phyloP scores from a whole-genome alignment of 2,888 invertebrate genomes.

The Drosophila ustulata region DNA sequence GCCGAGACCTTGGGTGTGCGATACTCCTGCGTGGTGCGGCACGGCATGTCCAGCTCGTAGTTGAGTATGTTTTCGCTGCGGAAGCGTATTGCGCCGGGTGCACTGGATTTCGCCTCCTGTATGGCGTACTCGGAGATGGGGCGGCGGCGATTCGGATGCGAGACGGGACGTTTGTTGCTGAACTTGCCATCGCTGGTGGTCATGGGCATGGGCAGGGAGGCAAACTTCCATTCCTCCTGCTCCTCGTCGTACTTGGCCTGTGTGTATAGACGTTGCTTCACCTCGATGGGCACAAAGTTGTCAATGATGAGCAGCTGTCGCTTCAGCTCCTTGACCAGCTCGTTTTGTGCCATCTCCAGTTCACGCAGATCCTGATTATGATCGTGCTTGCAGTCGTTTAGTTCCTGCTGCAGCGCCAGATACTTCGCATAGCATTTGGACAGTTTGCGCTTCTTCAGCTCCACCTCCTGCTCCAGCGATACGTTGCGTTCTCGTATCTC shows the following conservation, averaged over 20 bases:
- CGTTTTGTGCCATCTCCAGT: slow-evolving; percentile 95
- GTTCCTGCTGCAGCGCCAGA: slow-evolving; percentile 89
- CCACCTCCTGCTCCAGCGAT: slow-evolving; percentile 97
- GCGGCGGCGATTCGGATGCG: slow-evolving; percentile 88
- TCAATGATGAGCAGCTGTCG: slow-evolving; percentile 95
- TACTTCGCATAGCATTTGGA: slow-evolving; percentile 95
- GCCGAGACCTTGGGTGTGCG: slow-evolving; percentile 85
- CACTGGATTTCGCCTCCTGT: slow-evolving; percentile 82
- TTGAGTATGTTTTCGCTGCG: slow-evolving; percentile 84
- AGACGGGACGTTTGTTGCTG: slow-evolving; percentile 87
- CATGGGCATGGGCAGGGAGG: slow-evolving; percentile 83
- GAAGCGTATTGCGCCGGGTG: slow-evolving; percentile 80
- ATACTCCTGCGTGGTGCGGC: slow-evolving; percentile 85
- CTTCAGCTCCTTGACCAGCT: slow-evolving; percentile 95
- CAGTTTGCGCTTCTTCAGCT: slow-evolving; percentile 96
- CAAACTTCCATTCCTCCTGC: slow-evolving; percentile 90
- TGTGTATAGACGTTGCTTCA: slow-evolving; percentile 90
- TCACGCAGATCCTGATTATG: slow-evolving; percentile 97
- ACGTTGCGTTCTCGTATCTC: slow-evolving; percentile 96
- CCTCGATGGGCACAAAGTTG: slow-evolving; percentile 94
- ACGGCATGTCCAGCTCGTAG: slow-evolving; percentile 85
- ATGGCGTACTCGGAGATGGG: slow-evolving; percentile 88
- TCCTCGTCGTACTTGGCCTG: slow-evolving; percentile 93
- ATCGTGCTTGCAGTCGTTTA: slow-evolving; percentile 93
- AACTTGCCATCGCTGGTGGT: slow-evolving; percentile 81